Base-by-base conservation (phyloP, 2,888 invertebrate genomes). In the Acanthococcus lagerstroemiae region DNA sequence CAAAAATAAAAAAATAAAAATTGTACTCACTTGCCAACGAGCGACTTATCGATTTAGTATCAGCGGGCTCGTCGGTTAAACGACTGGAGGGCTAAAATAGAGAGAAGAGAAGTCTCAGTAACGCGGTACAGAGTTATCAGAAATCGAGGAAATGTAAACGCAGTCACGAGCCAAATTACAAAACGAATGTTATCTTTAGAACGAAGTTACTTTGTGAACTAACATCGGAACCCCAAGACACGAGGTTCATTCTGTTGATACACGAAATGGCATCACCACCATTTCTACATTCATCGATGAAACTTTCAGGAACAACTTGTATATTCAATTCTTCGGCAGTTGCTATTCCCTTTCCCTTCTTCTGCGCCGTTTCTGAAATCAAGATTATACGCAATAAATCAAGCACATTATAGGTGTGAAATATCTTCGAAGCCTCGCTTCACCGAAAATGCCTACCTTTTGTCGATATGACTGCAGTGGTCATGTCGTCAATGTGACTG, bases 211-310 rank as follows among this genome's bases (percentile, higher is more conserved):
- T 9, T 19, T 71, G 22, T 50, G 54, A 56, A 80, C 81, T 81
- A 78, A 87, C 86, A 75, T 92, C 88, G 21, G 85, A 83, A 15
- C 92, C 92, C 94, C 94, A 94, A 61, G 83, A 79, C 26, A 87
- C 87, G 70, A 94, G 84, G 69, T 83, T 85, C 74, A 87, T 84
- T 70, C 85, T 83, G 68, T 83, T 80, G 2, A 88, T 77, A 48
- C 84, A 80, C 25, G 83, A 78, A 0, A 84, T 82, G 0, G 80
- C 80, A 70, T 85, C 82, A n/a, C 75, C 77, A 24, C 68, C 70
- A 61, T 82, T 78, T n/a, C 37, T 30, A 19, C 82, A 83, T 68
- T 83, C 80, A 68, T 87, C 84, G 0, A 95, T 74, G 74, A 87
- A 91, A 50, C 84, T 83, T 71, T 85, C 83, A 7, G 88, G 83